A percentile compares a stretch with the other conserved stretches of the same genome.
These are phyloP conservation scores for Halcyon smyrnensis DNA, from an alignment of 2,797 vertebrate species.

Conservation along the genomic window DNA sequence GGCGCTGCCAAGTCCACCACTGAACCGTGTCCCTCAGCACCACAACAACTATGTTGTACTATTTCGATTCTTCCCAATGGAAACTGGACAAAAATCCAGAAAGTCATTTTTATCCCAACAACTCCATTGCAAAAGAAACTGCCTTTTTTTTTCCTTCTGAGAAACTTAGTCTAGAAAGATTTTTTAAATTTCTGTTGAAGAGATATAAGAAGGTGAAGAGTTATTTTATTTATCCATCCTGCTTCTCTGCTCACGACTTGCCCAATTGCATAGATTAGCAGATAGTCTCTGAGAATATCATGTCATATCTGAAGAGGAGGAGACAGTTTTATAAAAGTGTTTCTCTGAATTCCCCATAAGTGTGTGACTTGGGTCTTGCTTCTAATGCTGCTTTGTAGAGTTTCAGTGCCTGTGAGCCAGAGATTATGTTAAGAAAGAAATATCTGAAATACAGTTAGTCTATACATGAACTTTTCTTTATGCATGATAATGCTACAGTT, in stretches of 20 bases:
- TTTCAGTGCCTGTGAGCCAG: background rate
- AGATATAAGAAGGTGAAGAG: background rate
- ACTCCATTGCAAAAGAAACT: background rate
- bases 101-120: background rate
- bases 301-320: conserved; percentile 20
- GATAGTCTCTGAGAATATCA: background rate
- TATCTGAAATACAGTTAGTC: background rate
- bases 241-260: background rate
- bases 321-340: conserved; percentile 9
- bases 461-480: background rate
- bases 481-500: background rate
- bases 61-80: background rate
- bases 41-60: background rate
- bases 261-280: conserved; percentile 48
- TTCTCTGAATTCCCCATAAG: conserved; percentile 5
- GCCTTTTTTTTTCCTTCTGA: background rate
- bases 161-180: conserved; percentile 6
- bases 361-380: background rate
- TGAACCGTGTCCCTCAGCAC: background rate
- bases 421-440: background rate
- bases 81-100: background rate
- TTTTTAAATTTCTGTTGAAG: conserved; percentile 7
- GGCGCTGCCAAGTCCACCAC: background rate
- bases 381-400: background rate
- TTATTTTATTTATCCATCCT: conserved; percentile 44